phyloP scores from a whole-genome alignment of 2,888 invertebrate genomes.

The Neoitamus cyanurus region DNA sequence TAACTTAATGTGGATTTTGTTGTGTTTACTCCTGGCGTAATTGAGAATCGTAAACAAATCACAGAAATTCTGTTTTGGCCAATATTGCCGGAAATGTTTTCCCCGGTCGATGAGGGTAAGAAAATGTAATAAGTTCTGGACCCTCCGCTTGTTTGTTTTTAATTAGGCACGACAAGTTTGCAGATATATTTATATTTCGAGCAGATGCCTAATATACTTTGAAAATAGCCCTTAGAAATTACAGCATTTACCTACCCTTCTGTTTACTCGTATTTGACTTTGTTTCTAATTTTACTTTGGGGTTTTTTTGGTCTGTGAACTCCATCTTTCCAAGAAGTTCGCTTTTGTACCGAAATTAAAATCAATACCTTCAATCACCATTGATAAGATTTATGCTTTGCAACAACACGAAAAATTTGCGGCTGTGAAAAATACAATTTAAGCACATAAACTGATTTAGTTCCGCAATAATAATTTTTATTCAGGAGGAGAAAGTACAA shows the following conservation, averaged over 20 bases:
- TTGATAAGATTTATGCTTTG: too few species aligned
- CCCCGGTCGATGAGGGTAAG: neutral
- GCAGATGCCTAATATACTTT: neutral
- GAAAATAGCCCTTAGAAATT: neutral
- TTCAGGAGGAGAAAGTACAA: neutral
- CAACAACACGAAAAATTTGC: too few species aligned
- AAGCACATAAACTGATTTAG: neutral
- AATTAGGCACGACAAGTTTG: neutral
- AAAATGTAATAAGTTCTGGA: neutral
- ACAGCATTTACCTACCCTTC: neutral
- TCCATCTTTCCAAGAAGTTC: neutral
- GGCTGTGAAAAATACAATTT: neutral
- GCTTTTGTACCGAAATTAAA: too few species aligned
- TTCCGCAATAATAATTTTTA: neutral
- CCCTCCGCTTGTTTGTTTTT: neutral
- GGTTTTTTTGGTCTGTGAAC: neutral
- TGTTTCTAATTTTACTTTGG: neutral
- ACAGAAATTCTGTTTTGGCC: neutral
- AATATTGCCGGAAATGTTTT: neutral
- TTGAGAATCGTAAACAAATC: conserved; percentile 1
- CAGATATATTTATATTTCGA: neutral
- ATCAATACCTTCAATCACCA: too few species aligned
- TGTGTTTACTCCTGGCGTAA: neutral
- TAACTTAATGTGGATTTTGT: neutral
- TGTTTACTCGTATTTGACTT: neutral